phyloP scores from a whole-genome alignment of 2,113 vertebrate species.

The Marcusenius ussheri region DNA sequence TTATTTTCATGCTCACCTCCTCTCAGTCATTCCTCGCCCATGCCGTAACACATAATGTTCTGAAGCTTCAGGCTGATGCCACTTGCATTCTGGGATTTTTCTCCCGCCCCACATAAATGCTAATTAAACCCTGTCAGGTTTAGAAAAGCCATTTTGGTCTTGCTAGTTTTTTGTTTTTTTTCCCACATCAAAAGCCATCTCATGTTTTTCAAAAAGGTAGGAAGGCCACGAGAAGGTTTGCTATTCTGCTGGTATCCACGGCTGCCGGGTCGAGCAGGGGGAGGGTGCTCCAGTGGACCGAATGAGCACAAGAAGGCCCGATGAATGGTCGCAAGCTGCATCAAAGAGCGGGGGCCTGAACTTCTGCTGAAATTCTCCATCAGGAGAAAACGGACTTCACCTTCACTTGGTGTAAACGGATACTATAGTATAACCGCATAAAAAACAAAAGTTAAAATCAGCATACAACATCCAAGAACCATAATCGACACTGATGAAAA shows the following conservation, averaged over 20 bases:
- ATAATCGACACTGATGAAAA: not conserved
- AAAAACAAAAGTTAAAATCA: not conserved
- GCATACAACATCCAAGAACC: not conserved
- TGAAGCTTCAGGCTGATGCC: not conserved
- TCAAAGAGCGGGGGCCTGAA: not conserved
- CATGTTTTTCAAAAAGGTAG: not conserved
- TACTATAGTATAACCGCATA: not conserved
- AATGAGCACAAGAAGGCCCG: not conserved
- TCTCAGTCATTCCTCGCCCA: not conserved
- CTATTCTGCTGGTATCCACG: not conserved
- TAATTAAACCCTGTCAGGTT: slow-evolving; percentile 2
- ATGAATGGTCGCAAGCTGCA: not conserved
- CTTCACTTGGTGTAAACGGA: not conserved
- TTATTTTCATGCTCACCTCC: not conserved
- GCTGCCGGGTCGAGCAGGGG: not conserved
- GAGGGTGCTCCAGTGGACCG: not conserved
- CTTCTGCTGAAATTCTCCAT: not conserved
- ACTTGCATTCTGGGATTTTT: not conserved
- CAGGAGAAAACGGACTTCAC: not conserved
- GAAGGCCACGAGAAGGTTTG: not conserved
- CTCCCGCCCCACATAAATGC: not conserved
- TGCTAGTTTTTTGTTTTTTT: not conserved
- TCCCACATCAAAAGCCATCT: not conserved
- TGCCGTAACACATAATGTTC: not conserved
- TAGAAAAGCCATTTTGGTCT: not conserved